phyloP scores from a whole-genome alignment of 2,113 vertebrate species.

The Brachyistius frenatus region DNA sequence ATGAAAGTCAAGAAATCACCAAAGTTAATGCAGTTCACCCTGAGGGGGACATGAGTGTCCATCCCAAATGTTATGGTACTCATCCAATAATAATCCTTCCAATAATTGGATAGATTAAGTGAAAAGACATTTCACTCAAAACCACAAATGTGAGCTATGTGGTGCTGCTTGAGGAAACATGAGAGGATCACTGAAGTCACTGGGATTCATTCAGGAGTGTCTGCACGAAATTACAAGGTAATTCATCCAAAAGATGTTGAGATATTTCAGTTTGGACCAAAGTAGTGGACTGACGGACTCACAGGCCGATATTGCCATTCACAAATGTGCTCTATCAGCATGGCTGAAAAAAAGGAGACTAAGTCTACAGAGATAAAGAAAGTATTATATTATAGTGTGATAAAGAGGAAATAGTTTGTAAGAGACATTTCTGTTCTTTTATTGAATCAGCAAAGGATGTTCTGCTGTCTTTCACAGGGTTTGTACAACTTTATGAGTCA shows the following conservation, averaged over 20 bases:
- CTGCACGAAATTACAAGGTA: background rate
- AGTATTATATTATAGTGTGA: too few species aligned
- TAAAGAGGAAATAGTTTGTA: too few species aligned
- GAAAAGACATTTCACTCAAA: background rate
- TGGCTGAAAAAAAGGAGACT: background rate
- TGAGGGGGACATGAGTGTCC: background rate
- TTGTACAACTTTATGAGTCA: too few species aligned
- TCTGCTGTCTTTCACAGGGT: too few species aligned
- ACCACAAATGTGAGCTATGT: background rate
- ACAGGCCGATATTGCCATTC: background rate
- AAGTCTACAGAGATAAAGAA: background rate
- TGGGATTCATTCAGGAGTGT: background rate
- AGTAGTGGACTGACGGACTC: background rate
- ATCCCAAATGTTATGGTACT: background rate
- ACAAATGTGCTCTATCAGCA: background rate
- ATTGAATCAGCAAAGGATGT: too few species aligned
- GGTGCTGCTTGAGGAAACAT: background rate
- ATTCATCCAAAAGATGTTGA: background rate
- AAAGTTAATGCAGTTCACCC: background rate
- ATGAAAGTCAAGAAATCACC: background rate
- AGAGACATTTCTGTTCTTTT: too few species aligned
- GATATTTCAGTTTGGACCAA: background rate
- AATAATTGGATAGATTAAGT: background rate
- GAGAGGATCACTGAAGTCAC: background rate
- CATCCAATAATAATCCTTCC: background rate